These are phyloP conservation scores for Deroplatys truncata DNA, from an alignment of 2,888 invertebrate genomes.

Conservation along the genomic window DNA sequence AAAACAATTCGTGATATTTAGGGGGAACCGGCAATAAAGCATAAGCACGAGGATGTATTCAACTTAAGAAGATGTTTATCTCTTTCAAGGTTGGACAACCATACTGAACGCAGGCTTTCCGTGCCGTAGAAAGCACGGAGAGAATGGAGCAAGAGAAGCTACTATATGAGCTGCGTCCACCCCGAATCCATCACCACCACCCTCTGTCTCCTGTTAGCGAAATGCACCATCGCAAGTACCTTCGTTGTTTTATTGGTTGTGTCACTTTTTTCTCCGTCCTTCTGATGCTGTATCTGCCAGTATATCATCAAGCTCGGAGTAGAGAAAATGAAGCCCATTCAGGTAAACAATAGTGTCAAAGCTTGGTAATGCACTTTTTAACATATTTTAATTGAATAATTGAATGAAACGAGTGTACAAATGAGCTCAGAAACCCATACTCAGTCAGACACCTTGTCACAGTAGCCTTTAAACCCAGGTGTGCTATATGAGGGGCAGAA, in stretches of 20 bases:
- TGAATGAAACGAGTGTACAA: too few relatives aligned
- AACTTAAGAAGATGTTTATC: neutral
- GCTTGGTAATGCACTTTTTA: neutral
- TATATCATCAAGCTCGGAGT: conserved; percentile 29
- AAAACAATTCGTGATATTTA: too few relatives aligned
- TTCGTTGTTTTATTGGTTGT: conserved; percentile 30
- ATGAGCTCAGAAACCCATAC: too few relatives aligned
- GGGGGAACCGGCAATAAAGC: too few relatives aligned
- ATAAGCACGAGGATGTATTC: too few relatives aligned
- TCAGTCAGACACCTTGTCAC: too few relatives aligned
- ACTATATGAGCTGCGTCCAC: conserved; percentile 16
- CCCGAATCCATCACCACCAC: neutral
- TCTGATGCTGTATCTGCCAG: conserved; percentile 31
- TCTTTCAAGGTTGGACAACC: neutral
- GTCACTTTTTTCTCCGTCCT: conserved; percentile 27
- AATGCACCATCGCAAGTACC: conserved; percentile 24
- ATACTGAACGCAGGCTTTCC: neutral
- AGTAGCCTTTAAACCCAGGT: too few relatives aligned
- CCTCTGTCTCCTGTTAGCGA: neutral
- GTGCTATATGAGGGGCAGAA: too few relatives aligned
- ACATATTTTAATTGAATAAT: too few relatives aligned
- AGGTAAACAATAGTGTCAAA: neutral
- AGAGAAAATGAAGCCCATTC: conserved; percentile 12
- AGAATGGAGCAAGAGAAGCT: conserved; percentile 12
- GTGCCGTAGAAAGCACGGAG: neutral